Percentiles rank a stretch among this genome's conserved stretches.
These are phyloP conservation scores for Chrysolina oricalcia DNA, from an alignment of 2,888 invertebrate species.

Conservation along the genomic window DNA sequence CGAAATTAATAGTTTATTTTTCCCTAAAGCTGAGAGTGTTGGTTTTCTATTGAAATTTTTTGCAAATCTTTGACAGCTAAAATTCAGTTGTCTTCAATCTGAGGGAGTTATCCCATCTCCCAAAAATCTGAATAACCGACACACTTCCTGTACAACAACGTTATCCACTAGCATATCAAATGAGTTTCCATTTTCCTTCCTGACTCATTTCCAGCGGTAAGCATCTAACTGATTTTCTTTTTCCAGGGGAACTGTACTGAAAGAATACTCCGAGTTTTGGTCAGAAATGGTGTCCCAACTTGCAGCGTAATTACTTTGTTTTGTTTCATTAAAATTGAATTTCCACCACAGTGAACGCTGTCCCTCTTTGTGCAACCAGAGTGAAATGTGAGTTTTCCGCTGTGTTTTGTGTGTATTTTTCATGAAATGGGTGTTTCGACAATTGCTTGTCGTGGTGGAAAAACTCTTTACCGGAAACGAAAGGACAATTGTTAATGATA, in stretches of 20 bases:
- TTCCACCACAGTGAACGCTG: neutral
- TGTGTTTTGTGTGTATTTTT: neutral
- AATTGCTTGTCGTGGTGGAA: neutral
- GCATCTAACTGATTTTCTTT: slow-evolving; percentile 43
- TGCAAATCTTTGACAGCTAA: too few species aligned
- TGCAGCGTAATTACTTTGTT: slow-evolving; percentile 40
- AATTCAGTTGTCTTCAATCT: too few species aligned
- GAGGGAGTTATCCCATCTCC: too few species aligned
- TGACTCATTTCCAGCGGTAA: neutral
- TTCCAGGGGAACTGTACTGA: slow-evolving; percentile 84
- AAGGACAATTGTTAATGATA: neutral
- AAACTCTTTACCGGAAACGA: neutral
- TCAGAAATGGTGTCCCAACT: slow-evolving; percentile 77
- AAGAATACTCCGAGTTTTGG: slow-evolving; percentile 86
- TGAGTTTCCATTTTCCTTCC: neutral
- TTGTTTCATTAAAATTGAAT: slow-evolving; percentile 5
- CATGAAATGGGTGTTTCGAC: neutral
- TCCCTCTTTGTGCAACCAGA: neutral
- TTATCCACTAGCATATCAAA: too few species aligned
- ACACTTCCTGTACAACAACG: too few species aligned
- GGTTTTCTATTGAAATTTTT: too few species aligned
- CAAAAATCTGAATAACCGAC: too few species aligned
- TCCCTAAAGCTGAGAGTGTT: too few species aligned
- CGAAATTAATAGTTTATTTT: too few species aligned
- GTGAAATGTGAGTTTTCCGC: neutral